Base-by-base conservation (phyloP, 2,113 vertebrate species). In the Electrona antarctica region DNA sequence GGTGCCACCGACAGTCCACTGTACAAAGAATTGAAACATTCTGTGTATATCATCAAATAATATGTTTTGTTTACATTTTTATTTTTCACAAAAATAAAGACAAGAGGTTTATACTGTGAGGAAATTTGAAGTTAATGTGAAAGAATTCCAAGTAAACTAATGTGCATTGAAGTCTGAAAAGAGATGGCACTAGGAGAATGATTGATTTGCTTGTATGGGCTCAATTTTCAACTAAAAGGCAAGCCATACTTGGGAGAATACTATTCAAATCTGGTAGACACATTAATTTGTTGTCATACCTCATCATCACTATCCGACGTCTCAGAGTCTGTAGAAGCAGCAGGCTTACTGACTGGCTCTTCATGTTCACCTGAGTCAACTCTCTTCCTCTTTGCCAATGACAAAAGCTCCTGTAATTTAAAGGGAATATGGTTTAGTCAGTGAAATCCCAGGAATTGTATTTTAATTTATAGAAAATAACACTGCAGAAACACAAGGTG, bases 1-100 rank as follows among this genome's bases (percentile, higher is more conserved):
- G 85, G 96, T 96, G 74, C 95, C 97, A 75, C 96, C 96, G 61
- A 99, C 97, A 46, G 98, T 99, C 98, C 98, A 99, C 98, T 99
- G 80, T 7, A 90, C 14, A 77, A 63, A 77, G 78, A 64, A 76
- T 66, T 0, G 48, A 76, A 73, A 47, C 7, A 47, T 4, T 10
- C n/a, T 65, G n/a, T 56, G 60, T 58, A 9, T 13, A 33, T 50
- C 0, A 15, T 48, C 1, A 57, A 15, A 47, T 9, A 68, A 11
- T 1, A 11, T 1, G 3, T 12, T 51, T 48, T 48, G 13, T 41
- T 41, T 41, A 41, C 33, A 41, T 41, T 41, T 41, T 4, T 6
- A 41, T 1, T 21, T 21, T 21, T 21, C 21, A 21, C 21, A 21
- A 21, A 21, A 41, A 33, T 33, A 33, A 33, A 33, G 29, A 4